Conservation (phyloP, 2,797 vertebrate genomes). For the Acanthornis magna region DNA sequence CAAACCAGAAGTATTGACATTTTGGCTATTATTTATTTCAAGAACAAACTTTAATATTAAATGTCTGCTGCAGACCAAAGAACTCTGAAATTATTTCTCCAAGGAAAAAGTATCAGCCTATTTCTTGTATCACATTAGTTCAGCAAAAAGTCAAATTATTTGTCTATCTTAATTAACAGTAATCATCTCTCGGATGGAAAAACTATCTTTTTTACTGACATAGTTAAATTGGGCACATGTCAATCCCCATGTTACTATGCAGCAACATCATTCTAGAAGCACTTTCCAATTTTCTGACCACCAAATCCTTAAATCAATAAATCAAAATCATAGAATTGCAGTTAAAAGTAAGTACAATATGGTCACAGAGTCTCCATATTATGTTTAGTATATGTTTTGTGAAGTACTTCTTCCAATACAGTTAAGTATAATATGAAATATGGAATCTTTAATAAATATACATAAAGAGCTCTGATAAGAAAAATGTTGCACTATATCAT, state of each 20-base stretch:
- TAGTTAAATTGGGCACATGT: background rate
- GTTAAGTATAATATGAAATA: slow-evolving; percentile 71
- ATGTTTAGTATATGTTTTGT: slow-evolving; percentile 70
- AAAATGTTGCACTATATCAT: slow-evolving; percentile 69
- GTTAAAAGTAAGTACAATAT: slow-evolving; percentile 66
- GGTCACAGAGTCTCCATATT: slow-evolving; percentile 60
- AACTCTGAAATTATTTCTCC: slow-evolving; percentile 57
- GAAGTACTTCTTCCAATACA: slow-evolving; percentile 64
- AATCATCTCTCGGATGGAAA: background rate
- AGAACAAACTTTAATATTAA: slow-evolving; percentile 75
- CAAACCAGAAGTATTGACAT: slow-evolving; percentile 75
- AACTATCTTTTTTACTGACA: background rate
- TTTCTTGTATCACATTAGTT: background rate
- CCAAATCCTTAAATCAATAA: slow-evolving; percentile 54
- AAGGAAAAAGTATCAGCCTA: slow-evolving; percentile 42
- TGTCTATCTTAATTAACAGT: slow-evolving; percentile 23
- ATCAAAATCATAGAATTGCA: slow-evolving; percentile 58
- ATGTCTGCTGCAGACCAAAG: slow-evolving; percentile 51
- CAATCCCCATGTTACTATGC: background rate
- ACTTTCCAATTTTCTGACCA: slow-evolving; percentile 55
- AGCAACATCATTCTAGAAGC: background rate
- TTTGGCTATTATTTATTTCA: slow-evolving; percentile 75
- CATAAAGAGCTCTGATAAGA: slow-evolving; percentile 72
- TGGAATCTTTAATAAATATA: slow-evolving; percentile 73
- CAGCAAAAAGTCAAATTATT: slow-evolving; percentile 37